phyloP scores from a whole-genome alignment of 1,140 invertebrate species.

The Conopomorpha cramerella region DNA sequence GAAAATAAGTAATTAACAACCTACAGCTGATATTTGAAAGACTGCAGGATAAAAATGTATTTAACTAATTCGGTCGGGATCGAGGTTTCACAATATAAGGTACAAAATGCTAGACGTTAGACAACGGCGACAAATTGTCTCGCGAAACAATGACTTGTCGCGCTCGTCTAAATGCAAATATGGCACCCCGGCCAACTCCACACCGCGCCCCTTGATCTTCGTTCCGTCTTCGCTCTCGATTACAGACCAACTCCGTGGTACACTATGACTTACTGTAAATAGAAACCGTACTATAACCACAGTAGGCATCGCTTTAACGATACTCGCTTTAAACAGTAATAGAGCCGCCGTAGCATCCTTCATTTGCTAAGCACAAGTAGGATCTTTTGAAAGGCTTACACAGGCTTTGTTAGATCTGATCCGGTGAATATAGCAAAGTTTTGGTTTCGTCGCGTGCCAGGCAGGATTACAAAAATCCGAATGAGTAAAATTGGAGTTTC shows the following conservation, averaged over 20 bases:
- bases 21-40: not conserved
- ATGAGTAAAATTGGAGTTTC: too few species aligned
- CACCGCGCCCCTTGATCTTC: constrained; percentile 24
- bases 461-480: too few species aligned
- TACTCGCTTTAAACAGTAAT: too few species aligned
- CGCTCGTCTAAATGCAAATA: constrained; percentile 48
- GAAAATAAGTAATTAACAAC: not conserved
- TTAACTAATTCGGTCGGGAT: not conserved
- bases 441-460: too few species aligned
- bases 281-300: too few species aligned
- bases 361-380: not conserved
- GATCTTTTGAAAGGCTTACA: not conserved
- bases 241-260: not conserved
- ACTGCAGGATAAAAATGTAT: not conserved
- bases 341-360: too few species aligned
- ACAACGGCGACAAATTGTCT: constrained; percentile 10
- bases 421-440: too few species aligned
- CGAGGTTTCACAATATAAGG: not conserved
- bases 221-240: constrained; percentile 32
- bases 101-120: constrained; percentile 2
- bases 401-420: too few species aligned
- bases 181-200: constrained; percentile 8
- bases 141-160: constrained; percentile 35
- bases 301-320: too few species aligned
- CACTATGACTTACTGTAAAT: not conserved